Evolutionary conservation across 1,140 invertebrate genomes (phyloP).

Genomic region (Neoseiulus cucumeris): DNA sequence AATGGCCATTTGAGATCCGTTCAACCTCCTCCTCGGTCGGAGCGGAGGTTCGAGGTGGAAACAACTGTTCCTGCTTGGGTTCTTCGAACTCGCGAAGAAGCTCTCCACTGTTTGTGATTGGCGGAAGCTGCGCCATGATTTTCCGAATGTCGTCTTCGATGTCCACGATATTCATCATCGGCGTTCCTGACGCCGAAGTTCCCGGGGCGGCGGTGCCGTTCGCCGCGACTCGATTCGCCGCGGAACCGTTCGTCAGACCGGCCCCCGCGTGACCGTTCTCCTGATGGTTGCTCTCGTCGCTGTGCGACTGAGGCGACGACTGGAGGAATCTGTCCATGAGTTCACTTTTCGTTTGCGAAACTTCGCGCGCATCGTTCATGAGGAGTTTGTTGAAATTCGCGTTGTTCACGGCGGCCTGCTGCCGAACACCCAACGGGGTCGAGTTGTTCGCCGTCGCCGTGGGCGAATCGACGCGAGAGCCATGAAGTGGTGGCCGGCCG

Average conservation of each 20-base stretch:
- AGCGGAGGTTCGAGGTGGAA: constrained; percentile 14
- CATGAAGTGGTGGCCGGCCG: constrained; percentile 15
- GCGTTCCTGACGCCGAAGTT: constrained; percentile 12
- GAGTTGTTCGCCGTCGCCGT: neutral
- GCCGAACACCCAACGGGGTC: neutral
- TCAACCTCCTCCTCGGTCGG: constrained; percentile 20
- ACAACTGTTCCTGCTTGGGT: constrained; percentile 15
- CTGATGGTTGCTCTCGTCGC: constrained; percentile 4
- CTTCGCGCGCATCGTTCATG: constrained; percentile 16
- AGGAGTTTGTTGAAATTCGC: neutral
- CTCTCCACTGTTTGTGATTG: neutral
- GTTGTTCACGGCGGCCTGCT: constrained; percentile 1
- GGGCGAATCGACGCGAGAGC: constrained; percentile 9
- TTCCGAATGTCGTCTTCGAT: constrained; percentile 21
- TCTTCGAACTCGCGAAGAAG: constrained; percentile 12
- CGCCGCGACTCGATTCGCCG: neutral
- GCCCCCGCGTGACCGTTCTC: constrained; percentile 11
- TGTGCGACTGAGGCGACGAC: constrained; percentile 22
- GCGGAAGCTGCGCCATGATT: constrained; percentile 16
- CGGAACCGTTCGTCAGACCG: constrained; percentile 1
- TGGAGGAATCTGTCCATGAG: constrained; percentile 36
- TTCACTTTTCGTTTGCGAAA: constrained; percentile 33
- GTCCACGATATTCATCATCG: constrained; percentile 12
- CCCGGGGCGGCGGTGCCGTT: neutral
- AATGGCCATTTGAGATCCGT: constrained; percentile 23